Percentiles rank a stretch among this genome's conserved stretches.
Conservation (phyloP, 2,888 invertebrate genomes). For the Eulithis testata region DNA sequence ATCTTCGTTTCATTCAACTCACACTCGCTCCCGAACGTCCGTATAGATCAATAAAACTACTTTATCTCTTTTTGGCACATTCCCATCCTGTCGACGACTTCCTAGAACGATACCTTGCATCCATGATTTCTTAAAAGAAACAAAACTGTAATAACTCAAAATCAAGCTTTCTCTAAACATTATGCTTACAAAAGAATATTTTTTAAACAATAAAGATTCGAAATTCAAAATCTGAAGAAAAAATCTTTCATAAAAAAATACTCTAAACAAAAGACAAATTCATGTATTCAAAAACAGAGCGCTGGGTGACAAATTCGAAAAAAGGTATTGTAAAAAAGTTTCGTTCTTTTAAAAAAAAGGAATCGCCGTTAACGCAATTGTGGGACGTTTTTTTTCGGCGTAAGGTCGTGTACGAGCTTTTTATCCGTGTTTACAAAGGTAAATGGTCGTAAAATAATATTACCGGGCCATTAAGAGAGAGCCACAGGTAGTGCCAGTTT, state of each 20-base stretch:
- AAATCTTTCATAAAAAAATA: conserved; percentile 14
- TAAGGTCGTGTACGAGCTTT: conserved; percentile 66
- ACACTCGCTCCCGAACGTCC: conserved; percentile 83
- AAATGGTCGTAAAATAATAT: conserved; percentile 82
- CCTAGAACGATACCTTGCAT: conserved; percentile 75
- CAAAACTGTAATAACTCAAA: conserved; percentile 30
- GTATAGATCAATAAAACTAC: conserved; percentile 86
- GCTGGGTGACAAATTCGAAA: conserved; percentile 54
- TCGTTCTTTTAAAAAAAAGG: conserved; percentile 60
- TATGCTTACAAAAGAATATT: conserved; percentile 20
- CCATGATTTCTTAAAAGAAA: conserved; percentile 63
- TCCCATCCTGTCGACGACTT: conserved; percentile 81
- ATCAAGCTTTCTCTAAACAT: conserved; percentile 33
- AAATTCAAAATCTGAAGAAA: conserved; percentile 43
- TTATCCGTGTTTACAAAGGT: conserved; percentile 78
- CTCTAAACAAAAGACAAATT: conserved; percentile 34
- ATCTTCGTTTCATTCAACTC: conserved; percentile 85
- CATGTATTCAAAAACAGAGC: conserved; percentile 44
- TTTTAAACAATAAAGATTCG: conserved; percentile 43
- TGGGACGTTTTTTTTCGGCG: conserved; percentile 63
- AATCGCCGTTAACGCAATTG: conserved; percentile 70
- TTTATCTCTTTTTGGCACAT: conserved; percentile 86
- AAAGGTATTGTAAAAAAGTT: conserved; percentile 49
- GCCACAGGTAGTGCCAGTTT: conserved; percentile 80
- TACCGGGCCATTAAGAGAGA: conserved; percentile 73